Conservation (phyloP, 2,888 invertebrate species). For the Conus canariensis region DNA sequence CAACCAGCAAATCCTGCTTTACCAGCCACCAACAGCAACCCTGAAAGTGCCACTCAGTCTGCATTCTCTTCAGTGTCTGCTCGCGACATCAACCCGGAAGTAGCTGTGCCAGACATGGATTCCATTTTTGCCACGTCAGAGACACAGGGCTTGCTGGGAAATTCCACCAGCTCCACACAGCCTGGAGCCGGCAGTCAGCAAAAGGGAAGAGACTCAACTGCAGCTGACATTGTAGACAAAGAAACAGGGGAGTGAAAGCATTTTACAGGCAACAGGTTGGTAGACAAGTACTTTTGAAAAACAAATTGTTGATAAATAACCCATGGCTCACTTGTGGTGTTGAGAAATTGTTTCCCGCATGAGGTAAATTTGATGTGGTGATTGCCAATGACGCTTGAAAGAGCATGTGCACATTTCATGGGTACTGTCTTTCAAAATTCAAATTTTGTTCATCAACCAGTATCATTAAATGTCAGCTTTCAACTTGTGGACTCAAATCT, state of each 20-base stretch:
- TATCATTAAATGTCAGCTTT: not conserved
- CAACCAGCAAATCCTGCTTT: not conserved
- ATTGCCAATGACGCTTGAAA: not conserved
- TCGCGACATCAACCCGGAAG: not conserved
- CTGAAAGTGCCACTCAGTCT: not conserved
- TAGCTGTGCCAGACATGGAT: conserved; percentile 29
- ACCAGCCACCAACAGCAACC: not conserved
- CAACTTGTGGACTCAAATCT: not conserved
- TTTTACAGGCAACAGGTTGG: not conserved
- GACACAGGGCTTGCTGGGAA: not conserved
- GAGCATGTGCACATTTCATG: not conserved
- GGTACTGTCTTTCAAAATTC: not conserved
- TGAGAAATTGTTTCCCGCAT: not conserved
- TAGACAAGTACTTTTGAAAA: not conserved
- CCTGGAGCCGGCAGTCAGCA: not conserved
- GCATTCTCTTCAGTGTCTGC: not conserved
- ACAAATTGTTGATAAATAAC: too few relatives aligned
- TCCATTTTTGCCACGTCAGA: conserved; percentile 15
- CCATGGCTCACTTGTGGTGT: too few relatives aligned
- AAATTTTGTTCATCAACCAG: not conserved
- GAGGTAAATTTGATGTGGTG: not conserved
- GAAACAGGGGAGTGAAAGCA: conserved; percentile 17
- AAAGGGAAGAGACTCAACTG: not conserved
- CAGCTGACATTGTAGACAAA: conserved; percentile 31
- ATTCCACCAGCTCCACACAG: not conserved